These are phyloP conservation scores for Papilio helenus DNA, from an alignment of 1,140 invertebrate species.

Conservation along the genomic window DNA sequence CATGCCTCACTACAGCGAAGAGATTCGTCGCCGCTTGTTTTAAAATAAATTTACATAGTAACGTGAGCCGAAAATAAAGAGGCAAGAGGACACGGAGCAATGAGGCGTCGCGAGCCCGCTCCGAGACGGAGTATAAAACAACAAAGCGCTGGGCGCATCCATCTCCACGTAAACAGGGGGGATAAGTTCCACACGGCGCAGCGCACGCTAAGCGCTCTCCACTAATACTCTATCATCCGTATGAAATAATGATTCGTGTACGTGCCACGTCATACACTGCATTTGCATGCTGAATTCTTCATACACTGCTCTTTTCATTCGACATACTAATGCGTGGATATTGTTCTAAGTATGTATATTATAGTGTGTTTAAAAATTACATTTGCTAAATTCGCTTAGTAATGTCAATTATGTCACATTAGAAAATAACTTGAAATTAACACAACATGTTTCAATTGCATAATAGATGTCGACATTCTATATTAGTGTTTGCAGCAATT, in stretches of 20 bases:
- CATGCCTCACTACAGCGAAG: constrained; percentile 37
- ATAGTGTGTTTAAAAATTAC: background rate
- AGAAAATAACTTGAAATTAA: background rate
- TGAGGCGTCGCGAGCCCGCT: constrained; percentile 79
- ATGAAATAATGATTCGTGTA: constrained; percentile 78
- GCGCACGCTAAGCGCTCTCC: constrained; percentile 63
- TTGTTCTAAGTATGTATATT: too few species aligned
- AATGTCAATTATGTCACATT: background rate
- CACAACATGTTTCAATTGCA: background rate
- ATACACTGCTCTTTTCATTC: background rate
- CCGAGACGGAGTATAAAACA: constrained; percentile 79
- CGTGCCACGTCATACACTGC: constrained; percentile 55
- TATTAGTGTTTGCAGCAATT: background rate
- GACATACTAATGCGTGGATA: too few species aligned
- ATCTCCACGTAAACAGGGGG: constrained; percentile 70
- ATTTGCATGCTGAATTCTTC: constrained; percentile 21
- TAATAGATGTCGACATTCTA: background rate
- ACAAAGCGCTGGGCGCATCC: constrained; percentile 79
- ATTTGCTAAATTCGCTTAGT: background rate
- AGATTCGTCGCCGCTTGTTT: constrained; percentile 60
- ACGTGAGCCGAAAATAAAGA: constrained; percentile 76
- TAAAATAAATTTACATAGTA: constrained; percentile 79
- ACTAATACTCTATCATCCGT: constrained; percentile 73
- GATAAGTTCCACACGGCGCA: constrained; percentile 66
- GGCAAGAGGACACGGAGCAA: constrained; percentile 77